Percentiles rank a stretch among this genome's conserved stretches.
These are phyloP conservation scores for Numenius arquata DNA, from an alignment of 2,113 vertebrate species.

Conservation along the genomic window DNA sequence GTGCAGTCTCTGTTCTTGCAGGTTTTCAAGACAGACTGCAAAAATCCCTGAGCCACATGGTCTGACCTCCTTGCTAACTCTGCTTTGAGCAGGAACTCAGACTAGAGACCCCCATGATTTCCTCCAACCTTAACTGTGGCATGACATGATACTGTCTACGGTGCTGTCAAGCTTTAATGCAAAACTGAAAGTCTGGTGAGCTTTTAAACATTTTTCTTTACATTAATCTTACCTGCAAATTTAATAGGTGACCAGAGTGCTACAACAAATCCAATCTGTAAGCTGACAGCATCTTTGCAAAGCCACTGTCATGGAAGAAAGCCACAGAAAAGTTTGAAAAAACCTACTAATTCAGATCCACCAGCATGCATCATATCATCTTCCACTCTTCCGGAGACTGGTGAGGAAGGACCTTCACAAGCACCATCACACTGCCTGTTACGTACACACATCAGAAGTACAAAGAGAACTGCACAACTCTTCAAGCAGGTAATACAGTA, in stretches of 20 bases:
- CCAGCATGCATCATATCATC: not conserved
- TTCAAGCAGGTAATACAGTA: not conserved
- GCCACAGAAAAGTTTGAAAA: not conserved
- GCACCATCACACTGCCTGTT: not conserved
- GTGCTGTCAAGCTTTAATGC: not conserved
- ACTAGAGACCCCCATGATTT: not conserved
- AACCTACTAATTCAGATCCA: not conserved
- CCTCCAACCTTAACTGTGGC: not conserved
- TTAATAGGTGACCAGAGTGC: not conserved
- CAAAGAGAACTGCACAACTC: not conserved
- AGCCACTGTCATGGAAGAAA: not conserved
- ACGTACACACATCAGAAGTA: not conserved
- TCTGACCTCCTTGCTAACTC: not conserved
- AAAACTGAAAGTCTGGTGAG: not conserved
- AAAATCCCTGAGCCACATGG: not conserved
- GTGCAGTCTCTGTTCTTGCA: not conserved
- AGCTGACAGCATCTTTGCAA: not conserved
- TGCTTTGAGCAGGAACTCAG: not conserved
- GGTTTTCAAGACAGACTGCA: not conserved
- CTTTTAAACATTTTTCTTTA: not conserved
- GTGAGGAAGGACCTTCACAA: not conserved
- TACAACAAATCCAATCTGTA: not conserved
- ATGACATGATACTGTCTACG: not conserved
- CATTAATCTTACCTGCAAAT: not conserved
- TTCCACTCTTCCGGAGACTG: not conserved